phyloP scores from a whole-genome alignment of 2,888 invertebrate genomes.

The Ligdia adustata region DNA sequence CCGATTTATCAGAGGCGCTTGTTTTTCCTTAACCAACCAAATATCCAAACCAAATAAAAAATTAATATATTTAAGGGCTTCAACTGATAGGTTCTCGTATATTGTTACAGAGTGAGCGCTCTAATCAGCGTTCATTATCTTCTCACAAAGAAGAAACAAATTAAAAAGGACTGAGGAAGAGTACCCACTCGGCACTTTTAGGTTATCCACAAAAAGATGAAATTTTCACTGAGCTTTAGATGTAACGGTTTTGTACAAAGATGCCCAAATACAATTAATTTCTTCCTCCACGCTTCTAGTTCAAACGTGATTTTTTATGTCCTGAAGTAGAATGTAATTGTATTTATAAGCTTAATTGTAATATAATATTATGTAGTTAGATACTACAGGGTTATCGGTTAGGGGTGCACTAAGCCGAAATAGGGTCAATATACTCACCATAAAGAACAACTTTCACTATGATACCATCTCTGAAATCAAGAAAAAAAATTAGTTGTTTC shows the following conservation, averaged over 20 bases:
- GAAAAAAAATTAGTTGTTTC: too few relatives aligned
- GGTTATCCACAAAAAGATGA: slow-evolving; percentile 29
- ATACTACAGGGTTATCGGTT: too few relatives aligned
- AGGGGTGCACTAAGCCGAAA: too few relatives aligned
- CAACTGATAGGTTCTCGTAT: slow-evolving; percentile 26
- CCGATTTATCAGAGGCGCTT: too few relatives aligned
- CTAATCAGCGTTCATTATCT: slow-evolving; percentile 69
- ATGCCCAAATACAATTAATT: slow-evolving; percentile 33
- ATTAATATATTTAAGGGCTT: too few relatives aligned
- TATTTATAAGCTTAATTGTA: slow-evolving; percentile 29
- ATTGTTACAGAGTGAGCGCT: slow-evolving; percentile 74
- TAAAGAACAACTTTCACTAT: too few relatives aligned
- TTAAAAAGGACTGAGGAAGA: slow-evolving; percentile 52
- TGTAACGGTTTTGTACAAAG: slow-evolving; percentile 45
- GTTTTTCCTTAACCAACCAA: too few relatives aligned
- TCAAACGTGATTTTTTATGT: slow-evolving; percentile 35
- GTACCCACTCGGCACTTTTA: slow-evolving; percentile 23
- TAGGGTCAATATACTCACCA: too few relatives aligned
- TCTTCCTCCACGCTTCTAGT: slow-evolving; percentile 36
- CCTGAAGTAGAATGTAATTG: slow-evolving; percentile 29
- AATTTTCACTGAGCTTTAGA: slow-evolving; percentile 43
- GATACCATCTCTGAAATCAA: too few relatives aligned
- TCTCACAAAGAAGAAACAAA: slow-evolving; percentile 59
- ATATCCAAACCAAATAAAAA: too few relatives aligned
- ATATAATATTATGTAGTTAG: slow-evolving; percentile 43